Evolutionary conservation across 2,888 invertebrate species (phyloP).

Genomic region (Drosophila ustulata): DNA sequence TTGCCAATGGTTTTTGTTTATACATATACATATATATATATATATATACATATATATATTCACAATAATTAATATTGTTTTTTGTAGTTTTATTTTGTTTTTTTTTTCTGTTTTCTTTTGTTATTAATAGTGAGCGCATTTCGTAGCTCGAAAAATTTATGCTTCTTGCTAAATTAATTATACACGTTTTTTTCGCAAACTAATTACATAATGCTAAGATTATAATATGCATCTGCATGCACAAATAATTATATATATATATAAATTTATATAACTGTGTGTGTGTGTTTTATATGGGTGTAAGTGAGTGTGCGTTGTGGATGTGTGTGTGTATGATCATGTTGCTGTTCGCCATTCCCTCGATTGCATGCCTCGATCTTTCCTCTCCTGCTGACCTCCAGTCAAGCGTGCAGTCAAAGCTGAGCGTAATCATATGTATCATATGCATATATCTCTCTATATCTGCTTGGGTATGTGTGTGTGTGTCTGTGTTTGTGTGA

Average conservation of each 20-base stretch:
- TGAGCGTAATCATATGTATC: constrained; percentile 34
- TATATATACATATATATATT: constrained; percentile 34
- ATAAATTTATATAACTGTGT: constrained; percentile 21
- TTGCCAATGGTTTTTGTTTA: constrained; percentile 45
- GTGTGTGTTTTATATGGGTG: constrained; percentile 10
- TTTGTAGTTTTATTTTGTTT: constrained; percentile 28
- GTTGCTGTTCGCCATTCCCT: constrained; percentile 23
- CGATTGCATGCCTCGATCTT: constrained; percentile 19
- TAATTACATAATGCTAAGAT: constrained; percentile 74
- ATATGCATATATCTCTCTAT: constrained; percentile 12
- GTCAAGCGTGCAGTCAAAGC: constrained; percentile 58
- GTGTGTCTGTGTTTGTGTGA: constrained; percentile 33
- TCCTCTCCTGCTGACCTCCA: constrained; percentile 35
- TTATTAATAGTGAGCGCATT: constrained; percentile 32
- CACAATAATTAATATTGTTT: constrained; percentile 40
- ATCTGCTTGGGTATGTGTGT: constrained; percentile 6
- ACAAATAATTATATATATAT: constrained; percentile 27
- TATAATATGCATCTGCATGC: constrained; percentile 42
- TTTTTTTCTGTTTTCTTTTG: constrained; percentile 39
- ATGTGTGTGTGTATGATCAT: constrained; percentile 25
- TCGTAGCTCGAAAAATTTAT: constrained; percentile 58
- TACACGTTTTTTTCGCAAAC: constrained; percentile 53
- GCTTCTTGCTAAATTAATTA: constrained; percentile 70
- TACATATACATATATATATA: constrained; percentile 37
- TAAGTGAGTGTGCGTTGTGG: constrained; percentile 19